Evolutionary conservation across 2,797 vertebrate species (phyloP), one percentile per base, ranked within the genome.

Genomic region (Sparus aurata): DNA sequence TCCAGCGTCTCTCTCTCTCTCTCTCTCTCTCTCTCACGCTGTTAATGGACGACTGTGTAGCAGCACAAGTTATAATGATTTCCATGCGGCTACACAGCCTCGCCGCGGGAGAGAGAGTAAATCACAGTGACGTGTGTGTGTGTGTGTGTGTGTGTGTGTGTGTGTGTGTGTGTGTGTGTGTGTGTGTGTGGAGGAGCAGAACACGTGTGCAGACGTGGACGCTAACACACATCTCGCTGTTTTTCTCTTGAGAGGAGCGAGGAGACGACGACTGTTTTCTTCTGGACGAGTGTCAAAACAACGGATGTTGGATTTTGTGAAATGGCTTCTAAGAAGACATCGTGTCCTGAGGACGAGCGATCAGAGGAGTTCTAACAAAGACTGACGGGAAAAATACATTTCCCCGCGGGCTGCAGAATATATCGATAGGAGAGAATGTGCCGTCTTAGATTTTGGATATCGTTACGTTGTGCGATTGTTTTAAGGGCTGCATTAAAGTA

Each of bases 21-120:
- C n/a, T n/a, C n/a, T n/a, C n/a, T n/a, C n/a, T n/a, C n/a, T 77
- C 77, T 77, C 86, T 85, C 85, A 77, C 78, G 88, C 88, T 86
- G 89, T 87, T 92, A 94, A 94, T 93, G 87, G 85, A 87, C 86
- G 80, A 75, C 90, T 85, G 82, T 93, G 93, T 91, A 92, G 91
- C 90, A 89, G 91, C 82, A 80, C 79, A 81, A 76, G 69, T 73
- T 81, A 46, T 95, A 95, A 95, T 94, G 91, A 90, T 91, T 95
- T 95, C 95, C 95, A 95, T 94, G 90, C 89, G 94, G 88, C 82
- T 79, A 50, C 86, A 77, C 61, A 20, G 85, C 68, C 62, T 80
- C 80, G 80, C 73, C 52, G 53, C 80, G 13, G 72, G 66, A 66
- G 2, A 16, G 71, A 84, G 69, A 46, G 76, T 92, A 92, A 89